phyloP scores from a whole-genome alignment of 30 jellyfish, hydroid and myxozoan species.

The Nemopilema nomurai region DNA sequence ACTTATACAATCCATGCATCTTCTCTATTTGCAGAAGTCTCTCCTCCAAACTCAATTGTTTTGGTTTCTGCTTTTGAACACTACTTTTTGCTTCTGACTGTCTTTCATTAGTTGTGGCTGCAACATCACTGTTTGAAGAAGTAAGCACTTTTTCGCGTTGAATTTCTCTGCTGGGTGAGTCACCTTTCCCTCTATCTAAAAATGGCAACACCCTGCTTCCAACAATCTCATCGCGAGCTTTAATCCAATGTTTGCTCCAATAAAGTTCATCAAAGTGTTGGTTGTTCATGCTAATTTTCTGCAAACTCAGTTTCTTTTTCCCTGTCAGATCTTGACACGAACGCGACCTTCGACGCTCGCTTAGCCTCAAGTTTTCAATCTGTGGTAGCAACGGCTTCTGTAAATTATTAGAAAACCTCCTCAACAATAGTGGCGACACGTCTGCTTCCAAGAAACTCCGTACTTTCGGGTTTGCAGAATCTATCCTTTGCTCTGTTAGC shows the following conservation, averaged over 20 bases:
- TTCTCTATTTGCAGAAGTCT: conserved; percentile 36
- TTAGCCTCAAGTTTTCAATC: conserved; percentile 7
- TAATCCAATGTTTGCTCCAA: conserved; percentile 54
- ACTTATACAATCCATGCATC: conserved; percentile 26
- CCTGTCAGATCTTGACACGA: conserved; percentile 23
- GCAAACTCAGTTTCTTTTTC: conserved; percentile 5
- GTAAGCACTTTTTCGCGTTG: neutral
- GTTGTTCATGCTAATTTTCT: neutral
- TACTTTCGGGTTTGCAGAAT: neutral
- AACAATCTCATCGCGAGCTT: conserved; percentile 12
- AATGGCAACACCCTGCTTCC: neutral
- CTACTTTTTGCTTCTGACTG: neutral
- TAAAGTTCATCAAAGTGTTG: conserved; percentile 12
- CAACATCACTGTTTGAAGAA: neutral
- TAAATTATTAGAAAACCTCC: neutral
- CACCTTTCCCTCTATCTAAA: neutral
- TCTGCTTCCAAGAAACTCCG: neutral
- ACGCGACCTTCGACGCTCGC: conserved; percentile 32
- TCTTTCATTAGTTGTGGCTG: neutral
- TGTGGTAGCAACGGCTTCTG: conserved; percentile 23
- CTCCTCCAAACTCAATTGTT: conserved; percentile 38
- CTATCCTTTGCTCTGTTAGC: neutral
- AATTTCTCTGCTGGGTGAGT: neutral
- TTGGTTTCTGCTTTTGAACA: neutral
- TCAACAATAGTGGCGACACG: conserved; percentile 15